Evolutionary conservation across 2,113 vertebrate genomes (phyloP).

Genomic region (Hydrolagus affinis): DNA sequence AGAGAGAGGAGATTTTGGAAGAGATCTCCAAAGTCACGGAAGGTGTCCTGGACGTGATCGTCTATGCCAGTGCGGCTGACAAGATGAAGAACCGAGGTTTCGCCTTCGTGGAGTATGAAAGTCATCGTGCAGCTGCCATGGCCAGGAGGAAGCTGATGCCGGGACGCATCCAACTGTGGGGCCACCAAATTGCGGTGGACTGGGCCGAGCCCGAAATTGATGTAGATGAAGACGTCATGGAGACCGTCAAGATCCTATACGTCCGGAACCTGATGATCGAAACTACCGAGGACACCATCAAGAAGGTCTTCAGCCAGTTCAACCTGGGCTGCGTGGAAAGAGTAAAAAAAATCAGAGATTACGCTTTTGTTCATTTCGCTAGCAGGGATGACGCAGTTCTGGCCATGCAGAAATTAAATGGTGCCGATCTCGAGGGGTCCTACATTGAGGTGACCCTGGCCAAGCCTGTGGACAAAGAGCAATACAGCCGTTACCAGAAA

Average conservation of each 20-base stretch:
- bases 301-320: slow-evolving; percentile 85
- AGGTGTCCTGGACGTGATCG: slow-evolving; percentile 90
- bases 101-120: slow-evolving; percentile 95
- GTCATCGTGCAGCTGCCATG: slow-evolving; percentile 92
- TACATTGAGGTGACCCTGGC: slow-evolving; percentile 93
- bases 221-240: slow-evolving; percentile 96
- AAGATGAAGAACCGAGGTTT: slow-evolving; percentile 99
- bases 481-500: slow-evolving; percentile 94
- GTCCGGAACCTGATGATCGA: slow-evolving; percentile 98
- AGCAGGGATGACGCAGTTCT: slow-evolving; percentile 86
- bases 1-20: slow-evolving; percentile 96
- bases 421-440: slow-evolving; percentile 86
- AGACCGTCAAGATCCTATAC: slow-evolving; percentile 96
- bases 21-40: slow-evolving; percentile 96
- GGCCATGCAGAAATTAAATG: slow-evolving; percentile 90
- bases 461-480: slow-evolving; percentile 97
- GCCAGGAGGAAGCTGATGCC: slow-evolving; percentile 96
- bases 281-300: slow-evolving; percentile 87
- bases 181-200: slow-evolving; percentile 95
- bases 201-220: slow-evolving; percentile 98
- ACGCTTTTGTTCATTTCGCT: slow-evolving; percentile 91
- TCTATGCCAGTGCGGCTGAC: slow-evolving; percentile 92
- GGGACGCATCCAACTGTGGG: slow-evolving; percentile 92
- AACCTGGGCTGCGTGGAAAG: slow-evolving; percentile 89
- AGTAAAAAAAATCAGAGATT: slow-evolving; percentile 96